phyloP scores from a whole-genome alignment of 2,797 vertebrate genomes.

The Kryptopterus vitreolus region DNA sequence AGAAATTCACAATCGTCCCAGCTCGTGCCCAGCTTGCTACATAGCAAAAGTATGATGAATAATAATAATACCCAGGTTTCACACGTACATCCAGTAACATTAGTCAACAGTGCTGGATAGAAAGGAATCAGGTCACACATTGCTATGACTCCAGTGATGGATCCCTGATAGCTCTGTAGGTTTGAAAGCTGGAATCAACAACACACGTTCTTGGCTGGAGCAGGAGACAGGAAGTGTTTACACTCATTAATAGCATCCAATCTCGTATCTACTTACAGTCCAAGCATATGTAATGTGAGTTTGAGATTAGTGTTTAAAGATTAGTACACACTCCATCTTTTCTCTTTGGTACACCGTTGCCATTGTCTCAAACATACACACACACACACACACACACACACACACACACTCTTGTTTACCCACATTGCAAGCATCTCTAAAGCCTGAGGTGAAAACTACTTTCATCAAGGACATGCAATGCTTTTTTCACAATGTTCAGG shows the following conservation, averaged over 20 bases:
- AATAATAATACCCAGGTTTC: background rate
- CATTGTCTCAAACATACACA: background rate
- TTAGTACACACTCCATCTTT: background rate
- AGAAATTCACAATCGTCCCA: background rate
- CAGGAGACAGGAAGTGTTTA: background rate
- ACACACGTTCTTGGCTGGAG: background rate
- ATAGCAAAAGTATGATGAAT: background rate
- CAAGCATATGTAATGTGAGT: background rate
- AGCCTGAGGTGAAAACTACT: background rate
- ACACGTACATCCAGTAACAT: background rate
- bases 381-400: too few relatives aligned
- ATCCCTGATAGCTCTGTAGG: background rate
- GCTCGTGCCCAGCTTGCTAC: background rate
- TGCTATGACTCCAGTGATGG: background rate
- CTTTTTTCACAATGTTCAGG: background rate
- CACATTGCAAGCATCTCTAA: background rate
- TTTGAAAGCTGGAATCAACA: background rate
- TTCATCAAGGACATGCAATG: conserved; percentile 3
- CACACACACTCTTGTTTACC: background rate
- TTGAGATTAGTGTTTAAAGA: conserved; percentile 10
- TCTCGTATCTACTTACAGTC: conserved; percentile 17
- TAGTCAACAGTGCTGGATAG: background rate
- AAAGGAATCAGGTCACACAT: background rate
- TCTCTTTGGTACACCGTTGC: background rate
- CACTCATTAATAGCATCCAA: background rate